Evolutionary conservation across 2,888 invertebrate species (phyloP), one percentile per base, ranked within the genome.

Genomic region (Ormyrus rosae): DNA sequence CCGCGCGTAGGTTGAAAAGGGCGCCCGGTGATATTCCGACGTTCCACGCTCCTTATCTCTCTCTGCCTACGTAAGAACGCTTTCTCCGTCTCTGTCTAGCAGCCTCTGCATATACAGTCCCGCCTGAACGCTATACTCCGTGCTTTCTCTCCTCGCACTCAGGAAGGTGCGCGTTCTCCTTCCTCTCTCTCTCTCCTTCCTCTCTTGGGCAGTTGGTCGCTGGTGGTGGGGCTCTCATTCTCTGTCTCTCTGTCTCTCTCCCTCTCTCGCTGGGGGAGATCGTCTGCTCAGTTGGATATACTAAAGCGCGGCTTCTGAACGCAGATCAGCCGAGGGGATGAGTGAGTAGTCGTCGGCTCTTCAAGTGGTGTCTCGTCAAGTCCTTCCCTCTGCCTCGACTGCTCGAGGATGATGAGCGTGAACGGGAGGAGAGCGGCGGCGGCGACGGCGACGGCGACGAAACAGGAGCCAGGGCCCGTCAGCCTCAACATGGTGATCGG

Each of bases 401-500:
- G 34, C n/a, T n/a, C 13, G 65, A 60, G 10, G 64, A 79, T 73
- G 82, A 73, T 76, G 72, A 79, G 73, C 61, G 50, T 79, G 1
- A 77, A 73, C 77, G 77, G 77, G 0, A 67, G 75, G 58, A 58
- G 78, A n/a, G 46, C 19, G n/a, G 64, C 53, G 10, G 5, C 69
- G 56, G 50, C 34, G 11, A 55, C 13, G 34, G n/a, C 34, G 11
- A 55, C 13, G 34, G n/a, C 53, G 6, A 11, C 34, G 11, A 6
- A 53, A 5, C 13, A 68, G 6, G 73, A 67, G 5, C 74, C 63
- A 10, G 75, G 81, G 1, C 87, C 89, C 45, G 85, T 90, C 7
- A 89, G 86, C 46, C 85, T 90, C 8, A 86, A 89, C 78, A 82
- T 86, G 81, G 88, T 90, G 34, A 81, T 90, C 60, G 88, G 87